Conservation (phyloP, 2,888 invertebrate species). For the Linyphia triangularis region DNA sequence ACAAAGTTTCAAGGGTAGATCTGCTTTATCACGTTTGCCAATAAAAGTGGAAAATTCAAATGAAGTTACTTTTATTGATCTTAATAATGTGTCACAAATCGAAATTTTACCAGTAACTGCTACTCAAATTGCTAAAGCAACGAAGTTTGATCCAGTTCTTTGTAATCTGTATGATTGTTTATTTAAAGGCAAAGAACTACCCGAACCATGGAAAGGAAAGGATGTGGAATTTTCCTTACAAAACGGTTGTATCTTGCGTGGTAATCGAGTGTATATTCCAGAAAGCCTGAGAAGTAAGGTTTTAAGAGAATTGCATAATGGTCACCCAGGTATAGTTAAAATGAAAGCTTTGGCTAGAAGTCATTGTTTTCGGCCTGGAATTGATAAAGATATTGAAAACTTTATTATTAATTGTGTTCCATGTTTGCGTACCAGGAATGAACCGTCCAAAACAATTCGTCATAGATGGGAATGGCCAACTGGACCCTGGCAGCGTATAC, state of each 20-base stretch:
- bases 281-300: background rate
- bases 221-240: background rate
- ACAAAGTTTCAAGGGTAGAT: too few species aligned
- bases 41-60: too few species aligned
- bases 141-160: too few species aligned
- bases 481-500: constrained; percentile 54
- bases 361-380: constrained; percentile 47
- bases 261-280: constrained; percentile 29
- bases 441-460: constrained; percentile 42
- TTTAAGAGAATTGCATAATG: background rate
- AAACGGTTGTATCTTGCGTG: background rate
- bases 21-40: too few species aligned
- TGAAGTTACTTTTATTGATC: too few species aligned
- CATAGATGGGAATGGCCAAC: constrained; percentile 56
- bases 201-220: too few species aligned
- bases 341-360: constrained; percentile 58
- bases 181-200: too few species aligned
- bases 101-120: too few species aligned
- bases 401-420: constrained; percentile 48
- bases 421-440: constrained; percentile 44
- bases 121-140: too few species aligned
- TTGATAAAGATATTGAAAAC: constrained; percentile 47
- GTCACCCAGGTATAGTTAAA: constrained; percentile 53
- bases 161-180: too few species aligned
- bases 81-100: too few species aligned